Evolutionary conservation across 2,888 invertebrate species (phyloP).

Genomic region (Tromatobia lineatoria): DNA sequence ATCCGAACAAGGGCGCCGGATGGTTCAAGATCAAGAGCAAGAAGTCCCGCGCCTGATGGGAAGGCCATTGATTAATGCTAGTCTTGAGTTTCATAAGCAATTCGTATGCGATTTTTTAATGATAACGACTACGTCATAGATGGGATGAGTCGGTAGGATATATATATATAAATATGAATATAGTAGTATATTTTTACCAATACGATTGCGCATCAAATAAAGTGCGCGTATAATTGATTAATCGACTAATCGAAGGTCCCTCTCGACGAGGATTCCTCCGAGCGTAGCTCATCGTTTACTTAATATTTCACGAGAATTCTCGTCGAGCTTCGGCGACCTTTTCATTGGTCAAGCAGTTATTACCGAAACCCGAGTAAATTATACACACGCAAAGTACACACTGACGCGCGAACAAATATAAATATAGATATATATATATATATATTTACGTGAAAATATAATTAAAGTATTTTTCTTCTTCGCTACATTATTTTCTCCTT

Average conservation of each 20-base stretch:
- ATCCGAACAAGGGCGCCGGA: slow-evolving; percentile 90
- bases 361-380: slow-evolving; percentile 69
- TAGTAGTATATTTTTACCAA: slow-evolving; percentile 50
- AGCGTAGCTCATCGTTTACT: slow-evolving; percentile 60
- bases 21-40: slow-evolving; percentile 90
- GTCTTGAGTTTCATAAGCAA: slow-evolving; percentile 84
- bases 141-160: slow-evolving; percentile 29
- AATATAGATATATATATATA: slow-evolving; percentile 59
- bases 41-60: slow-evolving; percentile 83
- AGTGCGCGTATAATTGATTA: slow-evolving; percentile 71
- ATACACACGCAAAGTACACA: slow-evolving; percentile 73
- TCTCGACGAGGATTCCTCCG: slow-evolving; percentile 54
- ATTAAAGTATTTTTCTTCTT: slow-evolving; percentile 59
- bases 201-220: slow-evolving; percentile 39
- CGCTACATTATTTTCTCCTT: slow-evolving; percentile 57
- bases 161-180: slow-evolving; percentile 38
- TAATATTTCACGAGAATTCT: slow-evolving; percentile 25
- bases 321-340: slow-evolving; percentile 36
- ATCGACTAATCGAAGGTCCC: slow-evolving; percentile 72
- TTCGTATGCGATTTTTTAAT: slow-evolving; percentile 43
- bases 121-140: slow-evolving; percentile 32
- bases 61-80: slow-evolving; percentile 85
- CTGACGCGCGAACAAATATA: slow-evolving; percentile 36
- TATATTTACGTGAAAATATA: slow-evolving; percentile 60
- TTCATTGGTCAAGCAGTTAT: neutral